Evolutionary conservation across 2,113 vertebrate genomes (phyloP), one percentile per base, ranked within the genome.

Genomic region (Xiphorhynchus elegans): DNA sequence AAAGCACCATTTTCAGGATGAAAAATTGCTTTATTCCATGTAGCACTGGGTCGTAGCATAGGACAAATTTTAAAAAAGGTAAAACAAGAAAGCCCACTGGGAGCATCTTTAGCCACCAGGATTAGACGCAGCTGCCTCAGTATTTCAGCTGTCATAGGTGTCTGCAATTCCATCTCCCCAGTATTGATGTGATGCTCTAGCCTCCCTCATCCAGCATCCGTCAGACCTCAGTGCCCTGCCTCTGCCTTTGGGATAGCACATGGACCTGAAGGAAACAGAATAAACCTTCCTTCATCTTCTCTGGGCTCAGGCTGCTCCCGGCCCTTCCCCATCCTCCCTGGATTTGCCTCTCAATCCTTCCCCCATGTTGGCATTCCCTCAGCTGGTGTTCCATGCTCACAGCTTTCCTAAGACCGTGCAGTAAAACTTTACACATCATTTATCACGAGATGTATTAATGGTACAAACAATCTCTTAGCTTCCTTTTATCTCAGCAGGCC

Each of bases 401-500:
- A 88, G 88, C 63, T 82, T 95, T 42, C 79, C 73, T 64, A 53
- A 88, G 88, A 73, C 67, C 55, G 90, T 31, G 92, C 82, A 69
- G 72, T 93, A 80, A 90, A 94, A 80, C 83, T 95, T 93, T 82
- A 96, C 92, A 77, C 85, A 90, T 80, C 95, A 92, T 95, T 96
- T 96, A 83, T 96, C 96, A 90, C 37, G 46, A 94, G 94, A 93
- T 93, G 59, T 94, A 93, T 95, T 93, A 95, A 84, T 9, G 72
- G 92, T 88, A 94, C 95, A 97, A 96, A 94, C 92, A 96, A 94
- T 92, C 90, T 90, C 94, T 95, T 76, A 66, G 85, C 88, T 94
- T 94, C 92, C 79, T 95, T 95, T 96, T 93, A 93, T 94, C 95
- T 93, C 95, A 92, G 95, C 95, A 86, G 90, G 96, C 96, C 92